Evolutionary conservation across 1,140 invertebrate genomes (phyloP), one percentile per base, ranked within the genome.

Genomic region (Hesperophylax magnus): DNA sequence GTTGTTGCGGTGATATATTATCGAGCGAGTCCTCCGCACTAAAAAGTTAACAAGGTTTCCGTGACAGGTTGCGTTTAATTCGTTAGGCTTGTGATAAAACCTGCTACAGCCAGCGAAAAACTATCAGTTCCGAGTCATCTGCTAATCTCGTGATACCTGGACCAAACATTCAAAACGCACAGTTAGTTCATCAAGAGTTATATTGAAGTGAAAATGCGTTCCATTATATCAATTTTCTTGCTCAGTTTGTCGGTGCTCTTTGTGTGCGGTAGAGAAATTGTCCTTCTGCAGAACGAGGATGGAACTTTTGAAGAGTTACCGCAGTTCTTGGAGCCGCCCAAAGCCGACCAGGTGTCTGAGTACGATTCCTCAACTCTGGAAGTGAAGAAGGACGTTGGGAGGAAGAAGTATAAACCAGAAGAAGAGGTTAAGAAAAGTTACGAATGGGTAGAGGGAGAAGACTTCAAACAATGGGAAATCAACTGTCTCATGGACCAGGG

Each of bases 81-180:
- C 61, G 61, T 24, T 65, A 65, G 61, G 24, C 61, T 31, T 22
- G 14, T 5, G 61, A 65, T 65, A 65, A 65, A 65, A 65, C 31
- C 61, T 14, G 61, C 14, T 2, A 65, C 61, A 65, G 61, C 7
- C 24, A 17, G 15, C 3, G 18, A 17, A 11, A 65, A 5, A 24
- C 61, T 3, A 11, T n/a, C 61, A 65, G 61, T 65, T 65, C 15
- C 15, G 24, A 65, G 15, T 65, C 61, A 65, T 65, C 61, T 65
- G 61, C 15, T 22, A 65, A 65, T 65, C 61, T 22, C 24, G 15
- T 4, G 4, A 31, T 15, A 65, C 24, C 61, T 65, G 24, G 39
- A 47, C 39, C 9, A 47, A 47, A 34, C 3, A 6, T 6, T 8
- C 3, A 34, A 34, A 34, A 34, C 3, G 7, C 34, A 8, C 34